Percentiles rank a stretch among this genome's conserved stretches.
phyloP scores from a whole-genome alignment of 2,113 vertebrate species.

The Notarius lentiginosus region DNA sequence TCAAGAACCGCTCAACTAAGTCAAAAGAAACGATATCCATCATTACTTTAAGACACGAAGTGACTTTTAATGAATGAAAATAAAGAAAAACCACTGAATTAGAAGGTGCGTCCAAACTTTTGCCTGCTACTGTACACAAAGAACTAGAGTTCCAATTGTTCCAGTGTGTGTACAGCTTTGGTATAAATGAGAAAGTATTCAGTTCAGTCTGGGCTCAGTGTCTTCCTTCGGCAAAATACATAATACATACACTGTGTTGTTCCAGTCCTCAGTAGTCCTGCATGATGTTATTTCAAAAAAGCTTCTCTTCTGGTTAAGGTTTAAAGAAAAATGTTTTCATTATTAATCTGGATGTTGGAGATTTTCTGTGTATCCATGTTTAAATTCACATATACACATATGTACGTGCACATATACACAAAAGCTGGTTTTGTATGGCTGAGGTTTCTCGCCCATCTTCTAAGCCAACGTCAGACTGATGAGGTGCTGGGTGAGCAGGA shows the following conservation, averaged over 20 bases:
- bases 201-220: not conserved
- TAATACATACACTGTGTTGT: not conserved
- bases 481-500: slow-evolving; percentile 44
- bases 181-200: not conserved
- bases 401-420: not conserved
- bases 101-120: no score
- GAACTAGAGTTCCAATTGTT: not conserved
- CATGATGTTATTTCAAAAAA: not conserved
- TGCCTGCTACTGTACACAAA: not conserved
- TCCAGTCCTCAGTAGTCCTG: not conserved
- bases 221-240: not conserved
- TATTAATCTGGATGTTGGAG: slow-evolving; percentile 11
- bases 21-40: no score
- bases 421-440: slow-evolving; percentile 19
- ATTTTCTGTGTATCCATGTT: slow-evolving; percentile 5
- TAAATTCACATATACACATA: not conserved
- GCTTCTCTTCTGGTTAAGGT: not conserved
- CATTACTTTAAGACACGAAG: no score
- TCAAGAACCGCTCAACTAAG: no score
- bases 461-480: slow-evolving; percentile 43
- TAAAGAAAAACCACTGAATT: no score
- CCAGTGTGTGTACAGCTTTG: not conserved
- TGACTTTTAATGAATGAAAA: no score
- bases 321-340: not conserved
- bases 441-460: slow-evolving; percentile 33